These are phyloP conservation scores for Merops nubicus DNA, from an alignment of 2,113 vertebrate species.

Conservation along the genomic window DNA sequence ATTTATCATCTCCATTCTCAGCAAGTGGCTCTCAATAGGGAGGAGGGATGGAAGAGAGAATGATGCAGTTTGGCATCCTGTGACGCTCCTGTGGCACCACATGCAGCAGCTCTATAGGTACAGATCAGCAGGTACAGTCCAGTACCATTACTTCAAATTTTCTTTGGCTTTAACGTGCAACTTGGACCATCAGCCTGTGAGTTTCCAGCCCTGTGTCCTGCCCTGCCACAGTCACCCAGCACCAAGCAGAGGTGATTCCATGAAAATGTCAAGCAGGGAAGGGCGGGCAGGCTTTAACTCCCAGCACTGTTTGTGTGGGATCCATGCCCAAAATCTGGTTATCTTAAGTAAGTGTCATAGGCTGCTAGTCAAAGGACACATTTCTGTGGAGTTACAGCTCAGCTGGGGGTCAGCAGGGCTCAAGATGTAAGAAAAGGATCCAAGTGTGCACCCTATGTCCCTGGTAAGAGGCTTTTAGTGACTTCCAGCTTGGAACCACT, in stretches of 20 bases:
- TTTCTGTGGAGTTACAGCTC: neutral
- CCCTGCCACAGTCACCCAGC: neutral
- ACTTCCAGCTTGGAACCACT: slow-evolving; percentile 4
- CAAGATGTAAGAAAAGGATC: neutral
- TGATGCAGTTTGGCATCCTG: neutral
- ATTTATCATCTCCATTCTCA: neutral
- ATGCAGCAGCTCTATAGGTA: neutral
- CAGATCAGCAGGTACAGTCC: neutral
- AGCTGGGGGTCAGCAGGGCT: neutral
- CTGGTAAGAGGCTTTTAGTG: neutral
- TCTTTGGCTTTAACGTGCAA: neutral
- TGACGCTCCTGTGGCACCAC: neutral
- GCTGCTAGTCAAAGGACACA: slow-evolving; percentile 37
- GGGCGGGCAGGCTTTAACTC: slow-evolving; percentile 48
- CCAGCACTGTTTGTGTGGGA: slow-evolving; percentile 61
- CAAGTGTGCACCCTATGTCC: neutral
- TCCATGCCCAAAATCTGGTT: slow-evolving; percentile 62
- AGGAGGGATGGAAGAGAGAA: neutral
- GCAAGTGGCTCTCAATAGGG: neutral
- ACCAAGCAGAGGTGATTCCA: slow-evolving; percentile 34
- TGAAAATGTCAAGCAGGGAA: slow-evolving; percentile 55
- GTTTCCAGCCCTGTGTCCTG: neutral
- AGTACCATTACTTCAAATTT: neutral
- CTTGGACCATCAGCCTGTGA: neutral
- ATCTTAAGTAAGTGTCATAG: slow-evolving; percentile 58